phyloP scores from a whole-genome alignment of 2,797 vertebrate genomes.

The Chaenodraco wilsoni region DNA sequence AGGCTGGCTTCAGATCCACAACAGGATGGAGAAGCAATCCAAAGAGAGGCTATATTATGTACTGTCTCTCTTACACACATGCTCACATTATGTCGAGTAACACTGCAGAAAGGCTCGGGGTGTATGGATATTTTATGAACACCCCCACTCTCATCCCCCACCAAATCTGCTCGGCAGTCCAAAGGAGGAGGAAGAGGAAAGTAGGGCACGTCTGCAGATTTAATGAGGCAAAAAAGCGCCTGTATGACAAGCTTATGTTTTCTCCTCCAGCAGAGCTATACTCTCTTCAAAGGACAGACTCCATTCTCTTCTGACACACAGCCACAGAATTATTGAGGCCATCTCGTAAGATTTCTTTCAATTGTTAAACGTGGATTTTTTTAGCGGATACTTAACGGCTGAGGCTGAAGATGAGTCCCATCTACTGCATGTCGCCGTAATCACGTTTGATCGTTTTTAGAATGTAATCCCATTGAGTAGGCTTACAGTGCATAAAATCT shows the following conservation, averaged over 20 bases:
- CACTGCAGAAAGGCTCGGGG: slow-evolving; percentile 56
- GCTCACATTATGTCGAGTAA: slow-evolving; percentile 54
- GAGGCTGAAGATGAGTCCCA: slow-evolving; percentile 50
- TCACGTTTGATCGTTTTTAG: slow-evolving; percentile 67
- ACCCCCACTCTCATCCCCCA: slow-evolving; percentile 59
- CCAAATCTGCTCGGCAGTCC: slow-evolving; percentile 71
- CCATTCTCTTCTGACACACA: slow-evolving; percentile 45
- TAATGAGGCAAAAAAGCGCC: slow-evolving; percentile 76
- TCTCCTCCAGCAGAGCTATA: slow-evolving; percentile 65
- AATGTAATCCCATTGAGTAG: slow-evolving; percentile 72
- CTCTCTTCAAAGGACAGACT: slow-evolving; percentile 62
- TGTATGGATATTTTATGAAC: slow-evolving; percentile 78
- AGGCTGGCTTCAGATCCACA: slow-evolving; percentile 52
- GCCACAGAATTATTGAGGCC: slow-evolving; percentile 41
- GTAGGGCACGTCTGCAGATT: slow-evolving; percentile 83
- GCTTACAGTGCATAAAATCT: slow-evolving; percentile 67
- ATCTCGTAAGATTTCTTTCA: slow-evolving; percentile 17
- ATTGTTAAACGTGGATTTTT: slow-evolving; percentile 44
- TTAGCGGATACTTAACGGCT: slow-evolving; percentile 33
- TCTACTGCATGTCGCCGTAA: slow-evolving; percentile 61
- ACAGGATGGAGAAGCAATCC: slow-evolving; percentile 62
- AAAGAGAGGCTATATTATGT: slow-evolving; percentile 31
- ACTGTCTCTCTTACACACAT: slow-evolving; percentile 33
- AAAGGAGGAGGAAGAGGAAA: slow-evolving; percentile 66
- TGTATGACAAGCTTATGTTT: slow-evolving; percentile 77